These are phyloP conservation scores for Spodoptera litura DNA, from an alignment of 1,140 invertebrate genomes.

Conservation along the genomic window DNA sequence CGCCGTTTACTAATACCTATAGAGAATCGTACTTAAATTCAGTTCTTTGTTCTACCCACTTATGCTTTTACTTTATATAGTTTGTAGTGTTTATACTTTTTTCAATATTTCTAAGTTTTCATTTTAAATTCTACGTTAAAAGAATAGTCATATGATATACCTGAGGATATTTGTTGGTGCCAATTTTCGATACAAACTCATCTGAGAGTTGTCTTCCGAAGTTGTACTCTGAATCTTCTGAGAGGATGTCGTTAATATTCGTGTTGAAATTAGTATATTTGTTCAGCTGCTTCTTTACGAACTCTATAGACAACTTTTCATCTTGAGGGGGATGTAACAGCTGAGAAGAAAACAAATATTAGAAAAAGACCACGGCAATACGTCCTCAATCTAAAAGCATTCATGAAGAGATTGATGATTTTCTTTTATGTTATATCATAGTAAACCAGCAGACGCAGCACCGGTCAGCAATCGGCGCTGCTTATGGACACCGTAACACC, in stretches of 20 bases:
- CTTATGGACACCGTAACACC: too few species aligned
- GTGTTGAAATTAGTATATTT: conserved; percentile 87
- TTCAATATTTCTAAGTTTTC: too few species aligned
- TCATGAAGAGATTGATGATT: neutral
- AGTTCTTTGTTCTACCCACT: too few species aligned
- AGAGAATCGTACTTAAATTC: neutral
- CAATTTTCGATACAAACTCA: conserved; percentile 95
- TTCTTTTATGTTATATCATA: too few species aligned
- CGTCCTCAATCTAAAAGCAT: neutral
- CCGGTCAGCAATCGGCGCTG: too few species aligned
- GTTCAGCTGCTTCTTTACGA: conserved; percentile 91
- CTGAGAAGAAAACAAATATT: conserved; percentile 57
- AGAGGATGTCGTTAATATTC: conserved; percentile 93
- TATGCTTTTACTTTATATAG: too few species aligned
- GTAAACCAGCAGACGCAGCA: too few species aligned
- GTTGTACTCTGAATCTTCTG: conserved; percentile 96
- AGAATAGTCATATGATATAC: conserved; percentile 57
- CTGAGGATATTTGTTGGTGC: conserved; percentile 91
- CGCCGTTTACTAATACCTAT: conserved; percentile 96
- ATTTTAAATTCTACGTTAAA: neutral
- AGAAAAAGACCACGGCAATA: neutral
- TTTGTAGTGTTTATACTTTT: too few species aligned
- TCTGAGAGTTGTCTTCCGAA: conserved; percentile 93
- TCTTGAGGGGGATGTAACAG: conserved; percentile 68
- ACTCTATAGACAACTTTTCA: conserved; percentile 64